Evolutionary conservation across 37 sponge, comb jelly and placozoan species (phyloP), one percentile per base, ranked within the genome.

Genomic region (Aplysina aerophoba): DNA sequence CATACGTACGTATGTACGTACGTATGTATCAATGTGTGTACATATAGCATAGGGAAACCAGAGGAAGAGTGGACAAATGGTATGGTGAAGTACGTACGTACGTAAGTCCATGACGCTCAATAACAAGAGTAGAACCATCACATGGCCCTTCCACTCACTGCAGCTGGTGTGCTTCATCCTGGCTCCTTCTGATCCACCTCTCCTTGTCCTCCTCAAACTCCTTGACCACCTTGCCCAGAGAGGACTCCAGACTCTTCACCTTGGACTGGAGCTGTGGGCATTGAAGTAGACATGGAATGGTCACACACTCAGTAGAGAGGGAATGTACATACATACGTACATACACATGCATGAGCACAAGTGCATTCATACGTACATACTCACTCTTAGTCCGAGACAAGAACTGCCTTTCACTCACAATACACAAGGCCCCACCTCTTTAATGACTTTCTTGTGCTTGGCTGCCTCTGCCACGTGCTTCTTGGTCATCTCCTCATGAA

Each of bases 161-260:
- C 19, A 58, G 60, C 33, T 81, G 59, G 57, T 59, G 59, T 57
- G 57, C 30, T 22, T 87, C 59, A 16, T 72, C 20, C 1, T 58
- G 14, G 53, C 81, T 60, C 15, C 21, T 58, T 36, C 72, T 59
- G 28, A 38, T 36, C 38, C 83, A 39, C 55, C 28, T 27, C 16
- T 83, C 55, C 54, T 57, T 91, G 60, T 96, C 97, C 56, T 87
- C 74, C 53, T 94, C 92, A 82, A 96, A 85, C 21, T 91, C 90
- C 40, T 59, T 86, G 64, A 91, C 87, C 61, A 89, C 31, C 12
- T 79, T 59, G 33, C 73, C 84, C 72, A 95, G 69, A 25, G 88
- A 60, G 25, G 79, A 75, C 55, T 95, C 93, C 67, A 95, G 54
- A 4, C 72, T 22, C 15, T 54, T 30, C 41, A 90, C 88, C 35